phyloP scores from a whole-genome alignment of 2,888 invertebrate genomes.

The Tillus elongatus region DNA sequence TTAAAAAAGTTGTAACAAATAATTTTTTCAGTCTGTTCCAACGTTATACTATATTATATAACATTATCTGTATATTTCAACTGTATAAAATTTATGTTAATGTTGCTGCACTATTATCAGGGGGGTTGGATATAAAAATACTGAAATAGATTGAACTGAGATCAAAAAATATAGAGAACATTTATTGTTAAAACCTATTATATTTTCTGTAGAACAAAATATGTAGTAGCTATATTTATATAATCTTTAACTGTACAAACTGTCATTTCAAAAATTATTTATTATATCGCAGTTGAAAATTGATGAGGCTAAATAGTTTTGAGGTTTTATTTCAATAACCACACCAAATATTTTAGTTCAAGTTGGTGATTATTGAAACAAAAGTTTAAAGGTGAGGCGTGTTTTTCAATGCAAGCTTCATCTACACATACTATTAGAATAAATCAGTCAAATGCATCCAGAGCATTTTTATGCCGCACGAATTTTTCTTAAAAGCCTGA shows the following conservation, averaged over 20 bases:
- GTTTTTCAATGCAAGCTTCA: too few relatives aligned
- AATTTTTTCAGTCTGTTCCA: conserved; percentile 33
- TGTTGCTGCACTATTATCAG: conserved; percentile 23
- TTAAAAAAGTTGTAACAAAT: too few relatives aligned
- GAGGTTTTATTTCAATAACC: too few relatives aligned
- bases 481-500: too few relatives aligned
- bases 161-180: conserved; percentile 22
- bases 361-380: too few relatives aligned
- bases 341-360: too few relatives aligned
- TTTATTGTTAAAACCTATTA: too few relatives aligned
- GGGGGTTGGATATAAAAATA: conserved; percentile 9
- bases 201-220: conserved; percentile 25
- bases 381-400: too few relatives aligned
- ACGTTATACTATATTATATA: conserved; percentile 24
- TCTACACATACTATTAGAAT: too few relatives aligned
- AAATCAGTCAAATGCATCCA: too few relatives aligned
- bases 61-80: conserved; percentile 19
- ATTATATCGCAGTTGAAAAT: conserved; percentile 37
- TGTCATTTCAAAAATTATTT: conserved; percentile 34
- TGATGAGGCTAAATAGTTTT: too few relatives aligned
- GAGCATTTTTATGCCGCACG: too few relatives aligned
- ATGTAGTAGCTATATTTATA: conserved; percentile 26
- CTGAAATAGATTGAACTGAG: conserved; percentile 11
- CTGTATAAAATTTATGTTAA: conserved; percentile 24
- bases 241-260: conserved; percentile 42